Conservation (phyloP, 2,888 invertebrate species). For the Calephelis perditalis region DNA sequence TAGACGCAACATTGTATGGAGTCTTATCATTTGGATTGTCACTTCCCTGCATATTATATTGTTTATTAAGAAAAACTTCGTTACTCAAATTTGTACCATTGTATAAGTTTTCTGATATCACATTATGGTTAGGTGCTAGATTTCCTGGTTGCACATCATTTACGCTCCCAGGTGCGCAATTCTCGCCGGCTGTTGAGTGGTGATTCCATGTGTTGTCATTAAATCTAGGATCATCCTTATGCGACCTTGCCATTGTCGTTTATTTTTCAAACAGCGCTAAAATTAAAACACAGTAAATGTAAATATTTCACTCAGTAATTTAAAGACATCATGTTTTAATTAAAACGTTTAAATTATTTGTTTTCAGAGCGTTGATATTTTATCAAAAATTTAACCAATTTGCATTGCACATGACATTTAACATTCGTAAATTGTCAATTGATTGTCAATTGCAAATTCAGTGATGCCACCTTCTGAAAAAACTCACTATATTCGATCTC, state of each 20-base stretch:
- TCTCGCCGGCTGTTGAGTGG: conserved; percentile 57
- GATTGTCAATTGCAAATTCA: too few species aligned
- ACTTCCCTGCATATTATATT: conserved; percentile 54
- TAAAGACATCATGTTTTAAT: conserved; percentile 5
- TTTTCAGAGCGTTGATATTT: not conserved
- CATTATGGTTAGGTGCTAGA: conserved; percentile 44
- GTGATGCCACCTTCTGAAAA: too few species aligned
- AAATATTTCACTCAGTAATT: conserved; percentile 18
- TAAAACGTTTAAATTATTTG: not conserved
- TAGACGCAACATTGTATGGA: conserved; percentile 47
- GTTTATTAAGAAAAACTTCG: conserved; percentile 64
- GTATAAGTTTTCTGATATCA: conserved; percentile 57
- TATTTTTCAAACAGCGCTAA: conserved; percentile 36
- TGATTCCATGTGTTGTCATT: conserved; percentile 72
- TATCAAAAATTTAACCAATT: conserved; percentile 4
- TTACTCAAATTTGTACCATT: conserved; percentile 49
- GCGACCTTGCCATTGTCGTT: conserved; percentile 75
- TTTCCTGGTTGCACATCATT: conserved; percentile 55
- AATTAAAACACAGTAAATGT: conserved; percentile 6
- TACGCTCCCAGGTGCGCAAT: conserved; percentile 52
- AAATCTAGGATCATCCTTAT: conserved; percentile 69
- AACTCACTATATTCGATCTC: too few species aligned
- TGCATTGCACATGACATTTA: conserved; percentile 2
- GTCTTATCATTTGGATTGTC: conserved; percentile 51
- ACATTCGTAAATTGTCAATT: too few species aligned